Evolutionary conservation across 2,888 invertebrate species (phyloP), one percentile per base, ranked within the genome.

Genomic region (Melikaiella ostensackeni): DNA sequence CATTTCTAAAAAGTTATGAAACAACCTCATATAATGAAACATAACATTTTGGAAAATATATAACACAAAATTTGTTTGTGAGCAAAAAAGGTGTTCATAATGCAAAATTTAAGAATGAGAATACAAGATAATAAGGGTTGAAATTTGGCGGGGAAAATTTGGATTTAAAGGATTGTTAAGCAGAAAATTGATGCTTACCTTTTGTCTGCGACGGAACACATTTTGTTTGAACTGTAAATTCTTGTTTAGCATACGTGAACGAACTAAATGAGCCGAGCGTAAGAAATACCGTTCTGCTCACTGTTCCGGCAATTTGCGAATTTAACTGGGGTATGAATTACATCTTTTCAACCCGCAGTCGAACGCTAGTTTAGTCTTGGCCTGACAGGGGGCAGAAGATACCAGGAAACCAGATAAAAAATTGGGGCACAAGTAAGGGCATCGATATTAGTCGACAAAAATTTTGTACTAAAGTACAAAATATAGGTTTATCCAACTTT

Each of bases 281-380:
- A 70, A 70, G 70, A 70, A 70, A 70, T 70, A 50, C 70, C 70
- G 70, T 70, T 50, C 50, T 27, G 46, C 70, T 50, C 30, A 50
- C 50, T 70, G 70, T 70, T 70, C 70, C 70, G 50, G 30, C 70
- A 70, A 70, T 70, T 70, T 70, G n/a, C 70, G 50, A 70, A 70
- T 70, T 70, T 70, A 70, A 70, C 70, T 70, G 30, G 70, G 30
- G 46, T 50, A 70, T 42, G 70, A 70, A 50, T 70, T 50, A 70
- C 66, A 70, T 50, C 66, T 70, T 70, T 50, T 70, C 62, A 63
- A 63, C 35, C n/a, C n/a, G 24, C 24, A 63, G 62, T 63, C 30
- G 33, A 70, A 70, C 30, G 30, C 30, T 70, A 70, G 70, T 70
- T 46, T 50, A n/a, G 70, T 50, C 11, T 19, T 19, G 19, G n/a